phyloP scores from a whole-genome alignment of 2,113 vertebrate genomes.

The Seriola quinqueradiata region DNA sequence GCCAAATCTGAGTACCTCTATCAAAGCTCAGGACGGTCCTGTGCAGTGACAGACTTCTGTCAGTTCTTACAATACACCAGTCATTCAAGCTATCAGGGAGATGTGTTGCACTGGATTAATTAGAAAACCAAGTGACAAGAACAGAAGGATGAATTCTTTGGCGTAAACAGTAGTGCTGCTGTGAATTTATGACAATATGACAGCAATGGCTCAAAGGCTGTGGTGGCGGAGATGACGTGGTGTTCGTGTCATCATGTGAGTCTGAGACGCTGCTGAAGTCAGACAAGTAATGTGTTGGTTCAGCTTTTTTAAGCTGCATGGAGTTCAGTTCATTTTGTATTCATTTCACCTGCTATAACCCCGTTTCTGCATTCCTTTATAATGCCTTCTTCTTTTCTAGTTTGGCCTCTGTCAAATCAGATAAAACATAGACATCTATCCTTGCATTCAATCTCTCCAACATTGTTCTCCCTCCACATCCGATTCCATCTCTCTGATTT shows the following conservation, averaged over 20 bases:
- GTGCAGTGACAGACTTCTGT: background rate
- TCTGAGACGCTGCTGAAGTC: constrained; percentile 50
- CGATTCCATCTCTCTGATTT: constrained; percentile 39
- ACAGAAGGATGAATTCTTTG: constrained; percentile 12
- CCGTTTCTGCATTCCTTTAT: background rate
- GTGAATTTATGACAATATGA: constrained; percentile 27
- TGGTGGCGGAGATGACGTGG: constrained; percentile 15
- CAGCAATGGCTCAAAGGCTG: constrained; percentile 52
- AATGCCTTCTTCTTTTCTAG: background rate
- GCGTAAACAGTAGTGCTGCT: constrained; percentile 40
- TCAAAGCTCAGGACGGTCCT: background rate
- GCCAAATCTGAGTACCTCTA: background rate
- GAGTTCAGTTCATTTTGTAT: background rate
- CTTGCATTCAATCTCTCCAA: constrained; percentile 24
- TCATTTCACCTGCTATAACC: background rate
- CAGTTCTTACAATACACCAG: background rate
- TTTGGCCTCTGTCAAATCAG: constrained; percentile 37
- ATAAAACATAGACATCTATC: constrained; percentile 25
- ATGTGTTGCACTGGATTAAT: constrained; percentile 12
- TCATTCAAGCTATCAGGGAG: background rate
- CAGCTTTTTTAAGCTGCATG: constrained; percentile 23
- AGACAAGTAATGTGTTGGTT: constrained; percentile 39
- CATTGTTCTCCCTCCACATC: constrained; percentile 37
- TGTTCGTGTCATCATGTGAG: constrained; percentile 31
- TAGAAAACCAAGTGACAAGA: constrained; percentile 37